phyloP scores from a whole-genome alignment of 1,140 invertebrate species.

The Diploscapter pachys region DNA sequence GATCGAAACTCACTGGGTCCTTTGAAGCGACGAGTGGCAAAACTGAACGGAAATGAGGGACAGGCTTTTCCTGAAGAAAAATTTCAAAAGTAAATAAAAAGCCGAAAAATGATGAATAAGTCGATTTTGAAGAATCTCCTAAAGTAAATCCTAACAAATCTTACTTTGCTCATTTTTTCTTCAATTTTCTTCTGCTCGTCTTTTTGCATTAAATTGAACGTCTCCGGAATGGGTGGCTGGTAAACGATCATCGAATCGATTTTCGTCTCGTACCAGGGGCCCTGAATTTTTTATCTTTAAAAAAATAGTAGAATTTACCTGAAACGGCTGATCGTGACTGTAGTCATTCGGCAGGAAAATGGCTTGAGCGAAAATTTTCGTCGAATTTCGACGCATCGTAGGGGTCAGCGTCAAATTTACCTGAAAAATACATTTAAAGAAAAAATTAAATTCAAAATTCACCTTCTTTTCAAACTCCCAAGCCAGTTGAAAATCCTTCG shows the following conservation, averaged over 20 bases:
- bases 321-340: conserved; percentile 18
- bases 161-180: conserved; percentile 4
- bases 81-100: not conserved
- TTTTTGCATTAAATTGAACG: conserved; percentile 43
- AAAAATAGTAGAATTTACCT: conserved; percentile 17
- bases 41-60: not conserved
- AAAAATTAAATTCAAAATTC: not conserved
- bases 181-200: conserved; percentile 13
- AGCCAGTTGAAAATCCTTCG: conserved; percentile 23
- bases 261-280: conserved; percentile 32
- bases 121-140: not conserved
- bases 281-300: conserved; percentile 24
- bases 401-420: conserved; percentile 18
- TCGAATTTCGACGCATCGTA: conserved; percentile 25
- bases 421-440: conserved; percentile 10
- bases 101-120: not conserved
- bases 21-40: conserved; percentile 8
- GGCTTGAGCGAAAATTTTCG: conserved; percentile 23
- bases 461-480: conserved; percentile 26
- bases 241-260: conserved; percentile 33
- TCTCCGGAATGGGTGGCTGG: conserved; percentile 35
- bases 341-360: conserved; percentile 28
- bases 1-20: conserved; percentile 20
- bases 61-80: conserved; percentile 11
- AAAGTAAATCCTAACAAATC: not conserved